Evolutionary conservation across 1,140 invertebrate genomes (phyloP).

Genomic region (Daktulosphaira vitifoliae): DNA sequence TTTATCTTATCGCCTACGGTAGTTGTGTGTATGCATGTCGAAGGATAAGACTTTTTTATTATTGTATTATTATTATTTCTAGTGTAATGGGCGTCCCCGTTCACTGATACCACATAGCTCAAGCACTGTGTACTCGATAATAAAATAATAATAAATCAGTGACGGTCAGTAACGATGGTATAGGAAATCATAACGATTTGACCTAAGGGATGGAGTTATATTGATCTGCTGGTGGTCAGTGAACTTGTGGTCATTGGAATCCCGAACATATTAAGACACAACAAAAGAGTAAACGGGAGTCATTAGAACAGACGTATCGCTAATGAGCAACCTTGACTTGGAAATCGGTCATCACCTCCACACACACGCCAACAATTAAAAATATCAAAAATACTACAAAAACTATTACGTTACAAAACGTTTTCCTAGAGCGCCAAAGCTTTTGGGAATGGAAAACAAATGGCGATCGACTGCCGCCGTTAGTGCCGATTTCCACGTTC

Average conservation of each 20-base stretch:
- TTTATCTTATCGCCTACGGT: conserved; percentile 19
- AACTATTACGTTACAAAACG: no score
- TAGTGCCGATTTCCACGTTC: no score
- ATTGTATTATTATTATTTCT: neutral
- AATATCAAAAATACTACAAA: no score
- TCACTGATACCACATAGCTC: neutral
- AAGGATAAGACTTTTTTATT: conserved; percentile 20
- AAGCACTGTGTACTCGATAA: no score
- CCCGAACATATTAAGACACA: neutral
- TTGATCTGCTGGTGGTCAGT: conserved; percentile 19
- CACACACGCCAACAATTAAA: neutral
- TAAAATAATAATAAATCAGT: no score
- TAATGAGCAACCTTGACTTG: conserved; percentile 22
- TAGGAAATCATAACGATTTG: no score
- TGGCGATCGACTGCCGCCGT: no score
- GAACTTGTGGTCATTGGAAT: conserved; percentile 7
- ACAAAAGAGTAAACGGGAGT: no score
- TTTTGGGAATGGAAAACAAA: no score
- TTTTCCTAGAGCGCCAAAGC: no score
- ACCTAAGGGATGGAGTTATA: no score
- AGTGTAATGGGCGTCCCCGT: neutral
- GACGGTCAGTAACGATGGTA: no score
- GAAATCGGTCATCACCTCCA: conserved; percentile 5
- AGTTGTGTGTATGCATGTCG: neutral
- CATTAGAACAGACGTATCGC: conserved; percentile 20